Percentiles rank a stretch among this genome's conserved stretches.
phyloP scores from a whole-genome alignment of 2,113 vertebrate species.

The Pomatorhinus ruficollis region DNA sequence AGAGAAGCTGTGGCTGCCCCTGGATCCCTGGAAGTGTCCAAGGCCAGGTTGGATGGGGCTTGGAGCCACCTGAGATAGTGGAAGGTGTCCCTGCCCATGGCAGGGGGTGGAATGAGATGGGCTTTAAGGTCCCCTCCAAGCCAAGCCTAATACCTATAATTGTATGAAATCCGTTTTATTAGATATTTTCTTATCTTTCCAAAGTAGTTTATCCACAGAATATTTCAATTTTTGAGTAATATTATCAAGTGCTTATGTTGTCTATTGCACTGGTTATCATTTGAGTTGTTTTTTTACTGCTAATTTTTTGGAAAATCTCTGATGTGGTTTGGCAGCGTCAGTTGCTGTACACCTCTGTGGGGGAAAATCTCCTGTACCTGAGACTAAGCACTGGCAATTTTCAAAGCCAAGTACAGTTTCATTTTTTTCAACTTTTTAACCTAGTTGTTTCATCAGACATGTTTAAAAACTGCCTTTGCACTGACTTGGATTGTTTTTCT shows the following conservation, averaged over 20 bases:
- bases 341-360: neutral
- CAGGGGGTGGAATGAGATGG: neutral
- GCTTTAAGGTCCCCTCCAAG: neutral
- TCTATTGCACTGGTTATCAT: neutral
- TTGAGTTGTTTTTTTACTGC: neutral
- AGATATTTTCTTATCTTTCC: neutral
- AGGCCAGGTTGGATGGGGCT: rapidly evolving
- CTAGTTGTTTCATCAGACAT: rapidly evolving
- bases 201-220: neutral
- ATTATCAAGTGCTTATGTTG: neutral
- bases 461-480: neutral
- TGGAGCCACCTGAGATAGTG: rapidly evolving
- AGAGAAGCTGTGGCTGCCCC: neutral
- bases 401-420: neutral
- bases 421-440: neutral
- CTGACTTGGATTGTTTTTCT: neutral
- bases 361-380: neutral
- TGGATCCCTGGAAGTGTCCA: neutral
- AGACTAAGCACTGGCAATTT: neutral
- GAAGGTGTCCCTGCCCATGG: neutral
- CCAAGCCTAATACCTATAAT: neutral
- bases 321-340: neutral
- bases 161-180: neutral
- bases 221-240: neutral
- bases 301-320: neutral